Conservation (phyloP, 2,797 vertebrate genomes). For the Xiphorhynchus erythropygius region DNA sequence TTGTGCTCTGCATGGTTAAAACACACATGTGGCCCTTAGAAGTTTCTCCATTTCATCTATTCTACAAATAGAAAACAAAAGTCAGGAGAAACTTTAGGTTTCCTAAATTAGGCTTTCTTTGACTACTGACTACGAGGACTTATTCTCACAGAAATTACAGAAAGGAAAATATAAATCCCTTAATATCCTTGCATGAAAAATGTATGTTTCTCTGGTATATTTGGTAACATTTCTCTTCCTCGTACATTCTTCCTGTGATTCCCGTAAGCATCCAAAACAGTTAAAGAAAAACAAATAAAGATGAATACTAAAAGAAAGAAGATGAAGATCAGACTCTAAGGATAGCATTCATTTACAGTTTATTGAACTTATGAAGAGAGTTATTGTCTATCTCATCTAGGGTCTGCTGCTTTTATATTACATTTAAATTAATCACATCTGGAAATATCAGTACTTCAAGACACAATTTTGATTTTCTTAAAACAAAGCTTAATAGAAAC, state of each 20-base stretch:
- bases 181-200: background rate
- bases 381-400: constrained; percentile 61
- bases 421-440: constrained; percentile 69
- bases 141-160: background rate
- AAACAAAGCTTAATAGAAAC: constrained; percentile 45
- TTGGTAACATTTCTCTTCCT: constrained; percentile 48
- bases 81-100: background rate
- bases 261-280: constrained; percentile 8
- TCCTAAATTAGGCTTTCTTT: background rate
- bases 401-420: constrained; percentile 53
- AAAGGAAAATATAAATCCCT: background rate
- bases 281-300: constrained; percentile 36
- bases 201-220: background rate
- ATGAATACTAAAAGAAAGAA: constrained; percentile 46
- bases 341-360: constrained; percentile 32
- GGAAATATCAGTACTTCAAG: constrained; percentile 57
- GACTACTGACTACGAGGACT: background rate
- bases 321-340: constrained; percentile 49
- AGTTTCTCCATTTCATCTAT: background rate
- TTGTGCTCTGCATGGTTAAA: background rate
- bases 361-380: constrained; percentile 43
- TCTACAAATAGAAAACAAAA: background rate
- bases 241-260: constrained; percentile 28
- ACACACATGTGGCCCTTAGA: background rate
- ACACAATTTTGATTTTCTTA: background rate